These are phyloP conservation scores for Drosophila funebris DNA, from an alignment of 1,140 invertebrate genomes.

Conservation along the genomic window DNA sequence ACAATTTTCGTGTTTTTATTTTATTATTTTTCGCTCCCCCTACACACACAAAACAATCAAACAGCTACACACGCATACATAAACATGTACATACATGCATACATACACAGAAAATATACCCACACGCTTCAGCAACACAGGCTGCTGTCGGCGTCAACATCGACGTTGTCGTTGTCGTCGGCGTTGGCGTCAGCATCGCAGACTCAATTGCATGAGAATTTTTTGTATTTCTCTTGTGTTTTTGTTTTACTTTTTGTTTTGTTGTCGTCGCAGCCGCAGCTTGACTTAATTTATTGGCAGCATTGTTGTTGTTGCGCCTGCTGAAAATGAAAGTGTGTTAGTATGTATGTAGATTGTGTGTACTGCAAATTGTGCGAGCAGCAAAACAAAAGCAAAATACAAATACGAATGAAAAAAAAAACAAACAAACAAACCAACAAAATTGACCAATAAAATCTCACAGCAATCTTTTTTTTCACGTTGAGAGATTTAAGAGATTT, in stretches of 20 bases:
- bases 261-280: constrained; percentile 35
- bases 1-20: constrained; percentile 72
- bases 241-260: constrained; percentile 58
- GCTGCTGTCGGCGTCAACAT: constrained; percentile 27
- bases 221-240: constrained; percentile 47
- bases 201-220: constrained; percentile 77
- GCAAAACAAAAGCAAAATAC: constrained; percentile 39
- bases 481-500: constrained; percentile 36
- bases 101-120: constrained; percentile 43
- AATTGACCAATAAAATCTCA: constrained; percentile 73
- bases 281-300: constrained; percentile 71
- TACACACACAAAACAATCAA: constrained; percentile 39
- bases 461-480: constrained; percentile 46
- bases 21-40: constrained; percentile 62
- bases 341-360: constrained; percentile 23
- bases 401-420: constrained; percentile 19
- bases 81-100: constrained; percentile 24
- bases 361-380: constrained; percentile 42
- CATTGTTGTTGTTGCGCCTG: constrained; percentile 64
- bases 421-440: constrained; percentile 43
- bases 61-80: constrained; percentile 10
- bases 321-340: constrained; percentile 73
- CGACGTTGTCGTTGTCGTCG: constrained; percentile 2
- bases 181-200: constrained; percentile 46
- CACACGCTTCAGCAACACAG: constrained; percentile 47